These are phyloP conservation scores for Agonopterix arenella DNA, from an alignment of 2,888 invertebrate species.

Conservation along the genomic window DNA sequence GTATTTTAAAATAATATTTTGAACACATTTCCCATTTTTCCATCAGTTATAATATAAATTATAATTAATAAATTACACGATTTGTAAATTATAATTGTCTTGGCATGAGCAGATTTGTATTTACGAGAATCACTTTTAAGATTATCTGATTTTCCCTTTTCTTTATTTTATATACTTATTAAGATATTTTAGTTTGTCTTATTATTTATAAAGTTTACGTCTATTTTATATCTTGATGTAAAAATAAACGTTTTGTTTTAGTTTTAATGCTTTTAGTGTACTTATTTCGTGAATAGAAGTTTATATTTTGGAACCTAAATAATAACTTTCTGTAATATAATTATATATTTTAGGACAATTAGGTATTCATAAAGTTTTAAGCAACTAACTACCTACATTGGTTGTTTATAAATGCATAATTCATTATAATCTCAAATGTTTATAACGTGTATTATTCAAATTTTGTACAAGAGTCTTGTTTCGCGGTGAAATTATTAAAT, in stretches of 20 bases:
- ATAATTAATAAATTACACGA: slow-evolving; percentile 25
- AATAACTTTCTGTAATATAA: too few species aligned
- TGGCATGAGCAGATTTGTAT: slow-evolving; percentile 50
- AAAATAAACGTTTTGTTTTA: background rate
- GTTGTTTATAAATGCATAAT: background rate
- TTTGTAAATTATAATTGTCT: slow-evolving; percentile 53
- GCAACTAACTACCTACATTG: background rate
- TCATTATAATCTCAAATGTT: background rate
- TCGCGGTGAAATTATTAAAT: too few species aligned
- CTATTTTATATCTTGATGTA: background rate
- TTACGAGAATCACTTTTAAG: slow-evolving; percentile 23
- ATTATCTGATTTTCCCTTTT: slow-evolving; percentile 14
- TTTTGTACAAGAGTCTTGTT: background rate
- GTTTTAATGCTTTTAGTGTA: background rate
- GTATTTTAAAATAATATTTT: slow-evolving; percentile 13
- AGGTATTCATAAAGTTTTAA: background rate
- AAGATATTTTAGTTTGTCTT: background rate
- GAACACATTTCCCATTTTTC: background rate
- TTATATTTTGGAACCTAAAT: too few species aligned
- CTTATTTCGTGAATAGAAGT: background rate
- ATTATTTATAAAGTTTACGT: slow-evolving; percentile 3
- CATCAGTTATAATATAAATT: slow-evolving; percentile 6
- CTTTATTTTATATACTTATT: slow-evolving; percentile 10
- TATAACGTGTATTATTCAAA: background rate
- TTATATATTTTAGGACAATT: too few species aligned